Evolutionary conservation across 2,888 invertebrate genomes (phyloP), one percentile per base, ranked within the genome.

Genomic region (Euphydryas editha): DNA sequence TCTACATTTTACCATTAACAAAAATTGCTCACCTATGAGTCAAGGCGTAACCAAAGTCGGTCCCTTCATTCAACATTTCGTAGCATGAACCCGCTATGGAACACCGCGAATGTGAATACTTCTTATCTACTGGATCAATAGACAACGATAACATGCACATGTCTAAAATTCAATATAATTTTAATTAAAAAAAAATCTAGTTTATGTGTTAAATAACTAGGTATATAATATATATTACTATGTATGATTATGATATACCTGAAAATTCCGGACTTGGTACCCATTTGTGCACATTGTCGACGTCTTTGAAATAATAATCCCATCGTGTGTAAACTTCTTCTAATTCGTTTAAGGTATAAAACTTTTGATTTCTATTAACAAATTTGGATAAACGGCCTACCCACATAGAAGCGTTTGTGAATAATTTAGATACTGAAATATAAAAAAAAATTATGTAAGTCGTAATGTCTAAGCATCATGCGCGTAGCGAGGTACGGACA

Each of bases 251-350:
- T 18, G 7, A 59, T 57, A 46, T 75, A 86, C 87, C 82, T 24
- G 84, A 83, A 44, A 73, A 56, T 7, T 60, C 17, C 0, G 85
- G 81, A 18, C 60, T 68, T 0, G 85, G 86, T 17, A 57, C 61
- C 65, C 75, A 78, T n/a, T 58, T 67, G 0, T 72, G 62, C 2
- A 71, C 21, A 39, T 75, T 57, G 21, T 69, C 37, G 13, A 74
- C 69, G 42, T 68, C 70, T 18, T 65, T 42, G 20, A 59, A 51
- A 44, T 76, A 75, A 24, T 20, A 46, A 2, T 59, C 55, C 73
- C 73, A 75, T 20, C 56, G 57, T 7, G 62, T 65, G 44, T 70
- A 71, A 36, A 17, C 63, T 49, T 71, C 49, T 47, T 60, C 7
- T 51, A 58, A 66, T 39, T 60, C 60, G 17, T 62, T 49, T 37